A percentile compares a stretch with the other conserved stretches of the same genome.
Conservation (phyloP, 2,797 vertebrate species). For the Telmatherina bonti region DNA sequence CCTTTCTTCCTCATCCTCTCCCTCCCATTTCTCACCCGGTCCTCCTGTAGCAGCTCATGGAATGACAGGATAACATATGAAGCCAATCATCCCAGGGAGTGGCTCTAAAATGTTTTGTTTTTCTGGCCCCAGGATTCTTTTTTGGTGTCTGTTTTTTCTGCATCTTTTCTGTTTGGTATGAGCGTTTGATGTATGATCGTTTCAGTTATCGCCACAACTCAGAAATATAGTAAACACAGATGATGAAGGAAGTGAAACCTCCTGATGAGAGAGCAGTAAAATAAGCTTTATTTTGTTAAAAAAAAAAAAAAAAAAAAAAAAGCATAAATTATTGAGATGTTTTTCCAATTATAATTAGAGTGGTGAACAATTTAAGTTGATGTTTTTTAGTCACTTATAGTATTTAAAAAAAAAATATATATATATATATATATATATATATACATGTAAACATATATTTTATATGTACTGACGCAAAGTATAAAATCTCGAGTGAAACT, state of each 20-base stretch:
- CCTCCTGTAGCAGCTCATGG: slow-evolving; percentile 51
- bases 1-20: slow-evolving; percentile 25
- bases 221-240: slow-evolving; percentile 1
- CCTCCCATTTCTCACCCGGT: slow-evolving; percentile 45
- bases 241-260: not conserved
- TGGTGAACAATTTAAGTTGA: not conserved
- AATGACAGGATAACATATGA: slow-evolving; percentile 74
- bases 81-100: slow-evolving; percentile 72
- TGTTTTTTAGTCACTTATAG: too few relatives aligned
- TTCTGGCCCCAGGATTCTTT: slow-evolving; percentile 43
- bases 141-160: slow-evolving; percentile 25
- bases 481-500: slow-evolving; percentile 1
- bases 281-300: not conserved
- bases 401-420: not conserved
- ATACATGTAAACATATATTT: too few relatives aligned
- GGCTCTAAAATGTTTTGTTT: slow-evolving; percentile 62
- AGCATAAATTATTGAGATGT: not conserved
- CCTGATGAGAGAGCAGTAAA: not conserved
- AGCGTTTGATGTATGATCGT: slow-evolving; percentile 10
- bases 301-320: too few relatives aligned
- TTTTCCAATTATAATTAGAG: not conserved
- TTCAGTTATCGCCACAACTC: not conserved
- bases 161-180: slow-evolving; percentile 4
- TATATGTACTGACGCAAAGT: not conserved
- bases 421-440: not conserved